A percentile compares a stretch with the other conserved stretches of the same genome.
phyloP scores from a whole-genome alignment of 2,888 invertebrate species.

The Amphimallon solstitiale region DNA sequence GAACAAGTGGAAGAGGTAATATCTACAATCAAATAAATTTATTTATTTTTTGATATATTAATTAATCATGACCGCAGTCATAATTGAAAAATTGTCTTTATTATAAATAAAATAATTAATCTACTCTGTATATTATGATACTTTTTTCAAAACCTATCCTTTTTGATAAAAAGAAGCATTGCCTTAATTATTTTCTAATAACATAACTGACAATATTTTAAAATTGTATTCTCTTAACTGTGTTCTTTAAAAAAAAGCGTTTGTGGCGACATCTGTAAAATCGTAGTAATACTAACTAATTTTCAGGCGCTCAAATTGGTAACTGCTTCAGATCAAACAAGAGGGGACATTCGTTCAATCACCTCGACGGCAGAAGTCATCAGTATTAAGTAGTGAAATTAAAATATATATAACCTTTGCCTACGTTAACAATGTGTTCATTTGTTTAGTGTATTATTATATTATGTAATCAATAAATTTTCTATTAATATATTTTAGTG shows the following conservation, averaged over 20 bases:
- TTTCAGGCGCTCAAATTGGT: conserved; percentile 29
- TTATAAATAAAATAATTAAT: conserved; percentile 27
- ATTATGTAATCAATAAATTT: too few species aligned
- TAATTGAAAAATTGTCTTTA: conserved; percentile 8
- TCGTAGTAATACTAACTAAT: not conserved
- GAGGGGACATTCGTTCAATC: conserved; percentile 28
- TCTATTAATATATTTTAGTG: too few species aligned
- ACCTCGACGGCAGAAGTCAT: conserved; percentile 25
- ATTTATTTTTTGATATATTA: conserved; percentile 22
- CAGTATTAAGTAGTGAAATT: conserved; percentile 7
- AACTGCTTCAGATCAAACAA: conserved; percentile 1
- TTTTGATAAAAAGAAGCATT: not conserved
- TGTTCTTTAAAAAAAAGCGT: too few species aligned
- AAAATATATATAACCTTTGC: not conserved
- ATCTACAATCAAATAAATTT: conserved; percentile 52
- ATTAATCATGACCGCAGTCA: conserved; percentile 19
- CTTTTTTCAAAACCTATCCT: not conserved
- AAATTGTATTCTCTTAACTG: too few species aligned
- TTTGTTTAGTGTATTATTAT: too few species aligned
- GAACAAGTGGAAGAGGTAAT: conserved; percentile 93
- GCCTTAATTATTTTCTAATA: too few species aligned
- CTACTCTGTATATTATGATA: not conserved
- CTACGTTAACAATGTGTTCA: not conserved
- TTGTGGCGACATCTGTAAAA: not conserved
- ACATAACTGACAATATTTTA: too few species aligned